Conservation (phyloP, 1,140 invertebrate species). For the Oppia nitens region DNA sequence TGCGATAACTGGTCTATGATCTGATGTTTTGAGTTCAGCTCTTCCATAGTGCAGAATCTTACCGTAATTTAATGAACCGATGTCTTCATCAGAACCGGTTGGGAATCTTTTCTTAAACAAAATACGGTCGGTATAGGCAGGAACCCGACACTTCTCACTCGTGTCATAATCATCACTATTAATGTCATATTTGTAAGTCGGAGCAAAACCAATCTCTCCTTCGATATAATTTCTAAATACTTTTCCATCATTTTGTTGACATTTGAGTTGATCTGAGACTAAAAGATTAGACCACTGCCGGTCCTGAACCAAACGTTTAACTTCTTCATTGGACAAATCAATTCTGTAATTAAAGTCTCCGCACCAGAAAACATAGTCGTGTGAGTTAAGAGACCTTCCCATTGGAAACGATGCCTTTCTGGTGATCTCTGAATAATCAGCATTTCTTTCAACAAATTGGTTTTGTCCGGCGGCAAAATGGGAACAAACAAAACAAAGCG, state of each 20-base stretch:
- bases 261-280: constrained; percentile 70
- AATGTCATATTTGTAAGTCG: constrained; percentile 97
- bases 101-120: constrained; percentile 55
- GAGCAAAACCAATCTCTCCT: constrained; percentile 76
- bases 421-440: constrained; percentile 87
- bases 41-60: constrained; percentile 71
- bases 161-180: constrained; percentile 99
- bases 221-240: constrained; percentile 86
- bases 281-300: constrained; percentile 61
- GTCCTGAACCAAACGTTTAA: constrained; percentile 61
- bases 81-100: constrained; percentile 33
- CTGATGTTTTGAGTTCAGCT: constrained; percentile 90
- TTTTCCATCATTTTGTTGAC: constrained; percentile 32
- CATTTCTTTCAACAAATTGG: constrained; percentile 85
- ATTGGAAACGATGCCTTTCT: constrained; percentile 83
- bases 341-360: constrained; percentile 99
- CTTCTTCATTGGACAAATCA: constrained; percentile 85
- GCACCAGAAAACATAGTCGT: constrained; percentile 99
- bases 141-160: constrained; percentile 88
- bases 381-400: constrained; percentile 71
- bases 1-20: constrained; percentile 80
- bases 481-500: constrained; percentile 91
- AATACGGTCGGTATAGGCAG: constrained; percentile 94
- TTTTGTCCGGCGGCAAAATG: constrained; percentile 97
- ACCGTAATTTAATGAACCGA: constrained; percentile 38